Conservation (phyloP, 2,113 vertebrate genomes). For the Cettia cetti region DNA sequence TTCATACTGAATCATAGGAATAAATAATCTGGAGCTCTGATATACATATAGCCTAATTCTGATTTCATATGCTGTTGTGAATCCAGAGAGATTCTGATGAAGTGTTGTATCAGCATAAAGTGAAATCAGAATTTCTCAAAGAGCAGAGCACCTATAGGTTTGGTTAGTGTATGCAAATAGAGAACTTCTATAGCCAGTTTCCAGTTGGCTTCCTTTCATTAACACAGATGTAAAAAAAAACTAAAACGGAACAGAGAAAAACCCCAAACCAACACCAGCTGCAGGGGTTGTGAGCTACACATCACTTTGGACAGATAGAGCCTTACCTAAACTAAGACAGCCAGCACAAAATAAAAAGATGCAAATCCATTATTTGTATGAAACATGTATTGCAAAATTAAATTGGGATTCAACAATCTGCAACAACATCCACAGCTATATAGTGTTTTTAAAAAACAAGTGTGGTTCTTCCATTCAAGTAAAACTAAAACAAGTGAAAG, state of each 20-base stretch:
- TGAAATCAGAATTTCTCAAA: neutral
- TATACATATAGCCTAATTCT: neutral
- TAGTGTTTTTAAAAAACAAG: conserved; percentile 56
- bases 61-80: neutral
- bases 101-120: neutral
- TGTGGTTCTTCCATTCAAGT: conserved; percentile 74
- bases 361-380: conserved; percentile 67
- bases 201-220: neutral
- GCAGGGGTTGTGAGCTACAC: neutral
- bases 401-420: conserved; percentile 49
- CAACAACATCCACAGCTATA: conserved; percentile 58
- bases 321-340: conserved; percentile 3
- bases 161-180: neutral
- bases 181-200: neutral
- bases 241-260: neutral
- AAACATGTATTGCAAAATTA: conserved; percentile 54
- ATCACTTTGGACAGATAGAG: conserved; percentile 1
- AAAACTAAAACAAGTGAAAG: conserved; percentile 66
- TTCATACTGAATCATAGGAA: neutral
- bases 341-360: conserved; percentile 21
- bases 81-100: neutral
- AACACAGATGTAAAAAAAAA: neutral
- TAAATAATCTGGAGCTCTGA: neutral
- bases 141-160: neutral
- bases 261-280: neutral